Conservation (phyloP, 2,888 invertebrate species). For the Drosophila pullipes region DNA sequence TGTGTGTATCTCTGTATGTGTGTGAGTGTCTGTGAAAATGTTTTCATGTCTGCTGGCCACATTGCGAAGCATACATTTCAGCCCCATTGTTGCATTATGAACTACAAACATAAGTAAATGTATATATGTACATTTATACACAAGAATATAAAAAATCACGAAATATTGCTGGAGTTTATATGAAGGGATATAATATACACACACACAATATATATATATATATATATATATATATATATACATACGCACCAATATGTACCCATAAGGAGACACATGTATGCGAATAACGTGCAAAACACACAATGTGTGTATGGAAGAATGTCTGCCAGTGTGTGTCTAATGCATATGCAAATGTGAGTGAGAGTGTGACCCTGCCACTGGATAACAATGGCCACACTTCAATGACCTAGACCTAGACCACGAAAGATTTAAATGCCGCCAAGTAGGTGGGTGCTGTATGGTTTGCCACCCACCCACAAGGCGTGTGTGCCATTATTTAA, state of each 20-base stretch:
- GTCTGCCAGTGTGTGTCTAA: constrained; percentile 12
- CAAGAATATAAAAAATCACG: neutral
- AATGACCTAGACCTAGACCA: constrained; percentile 52
- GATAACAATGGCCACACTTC: constrained; percentile 47
- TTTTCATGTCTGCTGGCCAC: constrained; percentile 21
- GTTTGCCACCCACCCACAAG: constrained; percentile 24
- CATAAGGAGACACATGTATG: constrained; percentile 5
- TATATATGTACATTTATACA: neutral
- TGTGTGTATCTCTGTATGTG: constrained; percentile 27
- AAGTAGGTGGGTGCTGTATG: constrained; percentile 20
- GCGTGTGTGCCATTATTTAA: constrained; percentile 21
- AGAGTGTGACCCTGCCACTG: constrained; percentile 40
- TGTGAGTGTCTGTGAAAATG: constrained; percentile 8
- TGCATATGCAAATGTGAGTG: constrained; percentile 36
- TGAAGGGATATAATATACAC: neutral
- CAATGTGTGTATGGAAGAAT: constrained; percentile 4
- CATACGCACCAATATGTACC: neutral
- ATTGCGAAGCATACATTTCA: constrained; percentile 32
- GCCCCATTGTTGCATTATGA: constrained; percentile 23
- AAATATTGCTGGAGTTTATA: constrained; percentile 7
- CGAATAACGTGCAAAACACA: constrained; percentile 3
- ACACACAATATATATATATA: neutral
- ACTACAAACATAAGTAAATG: neutral
- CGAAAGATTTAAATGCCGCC: constrained; percentile 42
- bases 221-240: neutral